phyloP scores from a whole-genome alignment of 2,797 vertebrate species.

The Philypnodon macrostomus region DNA sequence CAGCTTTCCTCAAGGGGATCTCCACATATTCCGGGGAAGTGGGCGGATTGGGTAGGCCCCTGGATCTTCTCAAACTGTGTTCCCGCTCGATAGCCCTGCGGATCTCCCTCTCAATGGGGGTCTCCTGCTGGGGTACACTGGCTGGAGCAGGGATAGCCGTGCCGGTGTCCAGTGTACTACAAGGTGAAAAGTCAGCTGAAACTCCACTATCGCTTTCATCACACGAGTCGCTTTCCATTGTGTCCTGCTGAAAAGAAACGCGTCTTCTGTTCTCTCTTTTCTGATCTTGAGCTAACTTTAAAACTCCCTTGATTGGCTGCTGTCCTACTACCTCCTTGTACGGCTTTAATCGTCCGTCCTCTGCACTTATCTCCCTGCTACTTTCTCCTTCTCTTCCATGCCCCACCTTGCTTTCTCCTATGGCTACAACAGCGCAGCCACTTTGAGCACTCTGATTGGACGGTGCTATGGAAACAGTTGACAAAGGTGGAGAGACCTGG shows the following conservation, averaged over 20 bases:
- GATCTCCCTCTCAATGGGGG: conserved; percentile 93
- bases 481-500: conserved; percentile 71
- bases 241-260: conserved; percentile 22
- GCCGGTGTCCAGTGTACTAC: conserved; percentile 60
- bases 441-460: conserved; percentile 62
- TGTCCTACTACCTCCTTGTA: conserved; percentile 17
- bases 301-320: conserved; percentile 18
- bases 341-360: conserved; percentile 40
- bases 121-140: conserved; percentile 72
- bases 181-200: conserved; percentile 73
- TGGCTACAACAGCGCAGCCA: conserved; percentile 47
- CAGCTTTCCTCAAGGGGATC: conserved; percentile 73
- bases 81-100: conserved; percentile 83
- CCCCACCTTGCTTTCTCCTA: conserved; percentile 54
- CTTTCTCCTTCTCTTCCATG: conserved; percentile 38
- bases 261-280: conserved; percentile 13
- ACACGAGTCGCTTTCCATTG: conserved; percentile 69
- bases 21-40: conserved; percentile 81
- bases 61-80: conserved; percentile 83
- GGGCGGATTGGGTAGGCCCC: conserved; percentile 76
- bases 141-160: conserved; percentile 11
- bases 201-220: conserved; percentile 80
- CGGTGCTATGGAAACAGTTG: conserved; percentile 63
- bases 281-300: conserved; percentile 14
- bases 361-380: conserved; percentile 43